Conservation (phyloP, 2,113 vertebrate genomes). For the Vicugna pacos region DNA sequence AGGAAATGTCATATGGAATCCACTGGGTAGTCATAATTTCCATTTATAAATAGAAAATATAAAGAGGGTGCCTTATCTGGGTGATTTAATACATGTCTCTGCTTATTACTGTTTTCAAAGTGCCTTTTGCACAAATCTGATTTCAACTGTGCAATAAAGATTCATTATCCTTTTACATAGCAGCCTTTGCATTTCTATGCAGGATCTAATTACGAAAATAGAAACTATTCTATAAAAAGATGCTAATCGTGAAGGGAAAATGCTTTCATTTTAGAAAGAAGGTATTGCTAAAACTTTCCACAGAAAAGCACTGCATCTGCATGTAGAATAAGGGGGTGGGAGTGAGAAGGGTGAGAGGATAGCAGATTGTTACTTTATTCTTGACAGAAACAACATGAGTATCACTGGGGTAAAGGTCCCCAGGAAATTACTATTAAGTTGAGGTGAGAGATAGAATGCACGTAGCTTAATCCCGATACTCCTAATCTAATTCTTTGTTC, state of each 20-base stretch:
- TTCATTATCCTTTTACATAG: constrained; percentile 87
- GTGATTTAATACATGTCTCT: constrained; percentile 86
- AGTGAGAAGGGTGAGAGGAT: neutral
- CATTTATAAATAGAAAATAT: constrained; percentile 86
- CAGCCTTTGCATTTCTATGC: constrained; percentile 85
- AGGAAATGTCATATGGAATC: constrained; percentile 90
- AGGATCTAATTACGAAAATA: constrained; percentile 88
- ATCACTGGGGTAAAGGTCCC: neutral
- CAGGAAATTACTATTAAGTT: neutral
- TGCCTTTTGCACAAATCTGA: constrained; percentile 88
- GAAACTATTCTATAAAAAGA: constrained; percentile 87
- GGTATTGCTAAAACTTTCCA: constrained; percentile 79
- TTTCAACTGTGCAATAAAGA: constrained; percentile 89
- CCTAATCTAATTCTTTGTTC: neutral
- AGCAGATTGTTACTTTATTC: neutral
- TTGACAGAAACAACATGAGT: neutral
- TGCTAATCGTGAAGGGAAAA: constrained; percentile 84
- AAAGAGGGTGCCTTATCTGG: constrained; percentile 83
- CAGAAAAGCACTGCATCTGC: constrained; percentile 57
- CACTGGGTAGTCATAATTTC: constrained; percentile 86
- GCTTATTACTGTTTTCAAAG: constrained; percentile 87
- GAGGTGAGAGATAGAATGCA: neutral
- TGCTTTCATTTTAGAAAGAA: constrained; percentile 80
- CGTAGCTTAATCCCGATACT: neutral
- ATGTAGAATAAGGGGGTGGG: neutral